Conservation (phyloP, 1,140 invertebrate genomes). For the Ditylenchus dipsaci region DNA sequence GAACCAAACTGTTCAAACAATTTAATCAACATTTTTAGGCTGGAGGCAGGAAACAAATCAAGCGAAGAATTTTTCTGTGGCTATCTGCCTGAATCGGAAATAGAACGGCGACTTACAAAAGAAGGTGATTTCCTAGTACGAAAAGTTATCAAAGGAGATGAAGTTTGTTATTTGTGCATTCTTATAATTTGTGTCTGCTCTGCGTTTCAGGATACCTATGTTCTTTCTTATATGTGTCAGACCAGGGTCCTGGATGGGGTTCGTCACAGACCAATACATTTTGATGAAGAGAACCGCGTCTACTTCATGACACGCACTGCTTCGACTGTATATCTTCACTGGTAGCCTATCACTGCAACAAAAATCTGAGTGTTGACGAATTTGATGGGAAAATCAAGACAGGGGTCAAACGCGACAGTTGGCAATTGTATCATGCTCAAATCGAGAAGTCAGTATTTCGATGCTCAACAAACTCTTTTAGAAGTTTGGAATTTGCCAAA, state of each 20-base stretch:
- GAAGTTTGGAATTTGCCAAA: too few species aligned
- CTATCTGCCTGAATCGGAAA: not conserved
- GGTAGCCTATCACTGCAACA: not conserved
- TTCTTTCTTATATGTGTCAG: not conserved
- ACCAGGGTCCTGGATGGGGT: not conserved
- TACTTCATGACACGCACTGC: not conserved
- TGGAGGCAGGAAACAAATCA: too few species aligned
- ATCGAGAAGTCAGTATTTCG: not conserved
- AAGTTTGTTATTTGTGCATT: too few species aligned
- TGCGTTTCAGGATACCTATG: not conserved
- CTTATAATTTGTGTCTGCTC: too few species aligned
- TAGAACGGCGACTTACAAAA: not conserved
- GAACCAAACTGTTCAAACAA: too few species aligned
- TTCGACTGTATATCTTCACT: not conserved
- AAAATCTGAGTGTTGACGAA: not conserved
- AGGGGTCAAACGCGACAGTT: not conserved
- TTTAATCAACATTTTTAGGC: too few species aligned
- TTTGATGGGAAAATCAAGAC: not conserved
- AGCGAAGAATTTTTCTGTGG: not conserved
- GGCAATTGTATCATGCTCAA: slow-evolving; percentile 2
- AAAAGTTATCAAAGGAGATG: too few species aligned
- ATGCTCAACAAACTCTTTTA: not conserved
- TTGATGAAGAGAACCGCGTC: not conserved
- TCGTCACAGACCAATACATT: not conserved
- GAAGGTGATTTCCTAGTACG: not conserved